A percentile compares a stretch with the other conserved stretches of the same genome.
These are phyloP conservation scores for Helicoverpa assulta DNA, from an alignment of 2,888 invertebrate species.

Conservation along the genomic window DNA sequence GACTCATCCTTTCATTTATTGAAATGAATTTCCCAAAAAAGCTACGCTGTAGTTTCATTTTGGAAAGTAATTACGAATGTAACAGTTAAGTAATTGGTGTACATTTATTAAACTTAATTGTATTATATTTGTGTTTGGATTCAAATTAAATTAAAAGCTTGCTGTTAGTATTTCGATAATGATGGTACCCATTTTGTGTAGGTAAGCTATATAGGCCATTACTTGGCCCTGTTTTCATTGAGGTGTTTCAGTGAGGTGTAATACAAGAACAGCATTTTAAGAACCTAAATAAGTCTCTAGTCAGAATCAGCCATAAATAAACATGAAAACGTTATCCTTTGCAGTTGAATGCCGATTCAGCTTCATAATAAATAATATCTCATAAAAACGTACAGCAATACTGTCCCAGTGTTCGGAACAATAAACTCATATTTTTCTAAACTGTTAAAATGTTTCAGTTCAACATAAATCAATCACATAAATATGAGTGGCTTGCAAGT, in stretches of 20 bases:
- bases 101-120: conserved; percentile 35
- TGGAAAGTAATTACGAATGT: conserved; percentile 41
- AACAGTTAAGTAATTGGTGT: conserved; percentile 37
- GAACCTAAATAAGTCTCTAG: no score
- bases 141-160: conserved; percentile 28
- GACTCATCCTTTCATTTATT: conserved; percentile 86
- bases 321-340: no score
- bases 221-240: no score
- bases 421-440: conserved; percentile 22
- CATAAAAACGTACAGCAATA: not conserved
- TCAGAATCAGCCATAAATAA: no score
- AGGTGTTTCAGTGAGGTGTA: no score
- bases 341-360: no score
- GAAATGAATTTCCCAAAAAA: conserved; percentile 65
- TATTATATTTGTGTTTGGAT: conserved; percentile 28
- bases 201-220: conserved; percentile 1
- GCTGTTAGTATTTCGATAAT: conserved; percentile 4
- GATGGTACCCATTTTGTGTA: conserved; percentile 1
- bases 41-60: conserved; percentile 25
- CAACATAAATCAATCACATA: conserved; percentile 64
- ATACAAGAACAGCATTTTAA: no score
- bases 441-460: conserved; percentile 41
- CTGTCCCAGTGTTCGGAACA: not conserved
- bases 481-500: conserved; percentile 76
- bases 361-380: not conserved